phyloP scores from a whole-genome alignment of 2,888 invertebrate species.

The Pilophorus perplexus region DNA sequence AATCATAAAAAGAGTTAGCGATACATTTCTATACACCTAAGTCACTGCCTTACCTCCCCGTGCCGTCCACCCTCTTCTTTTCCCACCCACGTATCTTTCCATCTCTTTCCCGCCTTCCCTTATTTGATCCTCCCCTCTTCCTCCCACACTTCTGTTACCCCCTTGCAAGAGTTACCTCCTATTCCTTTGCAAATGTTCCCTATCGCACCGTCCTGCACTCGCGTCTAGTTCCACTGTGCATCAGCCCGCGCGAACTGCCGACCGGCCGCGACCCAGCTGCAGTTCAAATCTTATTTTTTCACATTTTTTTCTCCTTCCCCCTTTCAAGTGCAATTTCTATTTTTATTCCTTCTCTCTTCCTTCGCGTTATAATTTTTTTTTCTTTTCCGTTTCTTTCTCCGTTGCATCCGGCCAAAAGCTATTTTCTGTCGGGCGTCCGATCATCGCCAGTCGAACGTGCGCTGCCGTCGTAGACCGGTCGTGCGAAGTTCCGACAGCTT shows the following conservation, averaged over 20 bases:
- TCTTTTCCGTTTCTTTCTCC: neutral
- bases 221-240: slow-evolving; percentile 36
- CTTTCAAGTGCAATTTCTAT: slow-evolving; percentile 16
- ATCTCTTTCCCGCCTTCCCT: slow-evolving; percentile 30
- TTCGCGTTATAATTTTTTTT: slow-evolving; percentile 9
- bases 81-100: slow-evolving; percentile 30
- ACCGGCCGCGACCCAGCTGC: slow-evolving; percentile 15
- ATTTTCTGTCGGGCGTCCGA: slow-evolving; percentile 6
- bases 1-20: too few species aligned
- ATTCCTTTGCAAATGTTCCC: slow-evolving; percentile 41
- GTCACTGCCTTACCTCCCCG: slow-evolving; percentile 17
- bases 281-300: slow-evolving; percentile 7
- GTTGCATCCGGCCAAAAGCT: slow-evolving; percentile 29
- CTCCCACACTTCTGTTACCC: slow-evolving; percentile 14
- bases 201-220: slow-evolving; percentile 38
- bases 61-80: slow-evolving; percentile 15
- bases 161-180: slow-evolving; percentile 41
- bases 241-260: slow-evolving; percentile 30
- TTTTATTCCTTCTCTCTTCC: slow-evolving; percentile 21
- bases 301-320: too few species aligned
- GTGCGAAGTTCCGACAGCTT: neutral
- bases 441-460: slow-evolving; percentile 11
- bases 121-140: neutral
- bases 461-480: slow-evolving; percentile 7
- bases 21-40: too few species aligned